Percentiles rank a stretch among this genome's conserved stretches.
These are phyloP conservation scores for Hermodice carunculata DNA, from an alignment of 2,888 invertebrate genomes.

Conservation along the genomic window DNA sequence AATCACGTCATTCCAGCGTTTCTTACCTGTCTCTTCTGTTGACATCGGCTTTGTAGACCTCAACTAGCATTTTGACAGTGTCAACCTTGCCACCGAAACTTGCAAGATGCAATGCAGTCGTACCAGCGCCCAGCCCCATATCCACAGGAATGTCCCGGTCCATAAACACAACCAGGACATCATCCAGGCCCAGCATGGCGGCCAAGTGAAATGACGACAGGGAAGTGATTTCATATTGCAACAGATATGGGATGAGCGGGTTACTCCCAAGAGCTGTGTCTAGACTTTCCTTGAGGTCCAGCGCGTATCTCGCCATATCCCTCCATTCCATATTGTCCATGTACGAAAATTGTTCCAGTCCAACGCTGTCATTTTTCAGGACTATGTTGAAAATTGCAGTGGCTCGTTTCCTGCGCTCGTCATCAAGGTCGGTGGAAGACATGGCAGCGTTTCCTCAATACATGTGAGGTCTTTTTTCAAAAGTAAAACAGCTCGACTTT, in stretches of 20 bases:
- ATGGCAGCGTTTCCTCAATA: too few species aligned
- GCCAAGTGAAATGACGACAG: constrained; percentile 38
- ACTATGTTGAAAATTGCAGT: too few species aligned
- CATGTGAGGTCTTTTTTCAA: too few species aligned
- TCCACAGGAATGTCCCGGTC: constrained; percentile 34
- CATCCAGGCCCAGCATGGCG: constrained; percentile 32
- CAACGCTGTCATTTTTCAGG: too few species aligned
- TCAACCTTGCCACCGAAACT: constrained; percentile 34
- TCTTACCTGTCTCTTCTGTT: constrained; percentile 33
- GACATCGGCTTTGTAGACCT: constrained; percentile 36
- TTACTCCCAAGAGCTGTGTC: background rate
- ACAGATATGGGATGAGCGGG: constrained; percentile 24
- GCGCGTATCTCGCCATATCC: constrained; percentile 9
- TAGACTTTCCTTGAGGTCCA: background rate
- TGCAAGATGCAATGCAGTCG: constrained; percentile 39
- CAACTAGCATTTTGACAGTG: constrained; percentile 30
- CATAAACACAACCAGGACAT: constrained; percentile 11
- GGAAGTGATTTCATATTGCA: constrained; percentile 35
- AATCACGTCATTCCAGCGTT: too few species aligned
- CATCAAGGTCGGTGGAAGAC: too few species aligned
- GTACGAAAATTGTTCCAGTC: too few species aligned
- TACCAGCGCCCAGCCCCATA: constrained; percentile 24
- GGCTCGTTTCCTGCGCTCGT: too few species aligned
- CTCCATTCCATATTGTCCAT: too few species aligned
- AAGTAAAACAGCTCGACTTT: too few species aligned